phyloP scores from a whole-genome alignment of 2,797 vertebrate species.

The Epinephelus malabaricus region DNA sequence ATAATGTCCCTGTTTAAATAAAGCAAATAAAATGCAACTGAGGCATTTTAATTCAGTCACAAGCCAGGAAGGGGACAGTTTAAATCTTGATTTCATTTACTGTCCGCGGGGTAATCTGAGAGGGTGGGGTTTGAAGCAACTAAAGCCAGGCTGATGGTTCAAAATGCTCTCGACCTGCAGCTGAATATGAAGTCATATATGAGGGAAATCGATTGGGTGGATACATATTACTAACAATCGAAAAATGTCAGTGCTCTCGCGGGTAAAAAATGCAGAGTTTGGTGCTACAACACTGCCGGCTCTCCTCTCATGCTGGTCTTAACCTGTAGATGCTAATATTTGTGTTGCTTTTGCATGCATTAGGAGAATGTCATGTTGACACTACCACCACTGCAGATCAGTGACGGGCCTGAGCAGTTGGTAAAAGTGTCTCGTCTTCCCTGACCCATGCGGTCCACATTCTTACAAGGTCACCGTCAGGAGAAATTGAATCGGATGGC shows the following conservation, averaged over 20 bases:
- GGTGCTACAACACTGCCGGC: not conserved
- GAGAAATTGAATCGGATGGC: slow-evolving; percentile 45
- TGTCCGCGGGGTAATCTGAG: slow-evolving; percentile 21
- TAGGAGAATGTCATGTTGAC: slow-evolving; percentile 75
- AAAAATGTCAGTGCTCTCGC: slow-evolving; percentile 9
- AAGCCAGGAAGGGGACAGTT: slow-evolving; percentile 19
- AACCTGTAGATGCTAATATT: slow-evolving; percentile 46
- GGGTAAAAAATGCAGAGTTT: not conserved
- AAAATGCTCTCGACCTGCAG: slow-evolving; percentile 15
- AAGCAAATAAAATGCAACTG: slow-evolving; percentile 48
- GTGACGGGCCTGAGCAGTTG: slow-evolving; percentile 43
- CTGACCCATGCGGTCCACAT: slow-evolving; percentile 38
- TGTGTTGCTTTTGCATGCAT: slow-evolving; percentile 65
- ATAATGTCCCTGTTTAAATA: slow-evolving; percentile 62
- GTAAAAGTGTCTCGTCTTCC: slow-evolving; percentile 41
- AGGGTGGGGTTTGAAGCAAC: slow-evolving; percentile 21
- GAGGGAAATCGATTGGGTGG: slow-evolving; percentile 31
- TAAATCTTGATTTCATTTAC: slow-evolving; percentile 48
- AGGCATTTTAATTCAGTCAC: slow-evolving; percentile 45
- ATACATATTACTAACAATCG: slow-evolving; percentile 5
- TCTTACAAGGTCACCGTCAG: slow-evolving; percentile 63
- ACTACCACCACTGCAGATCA: slow-evolving; percentile 54
- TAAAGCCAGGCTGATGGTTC: slow-evolving; percentile 12
- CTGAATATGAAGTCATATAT: slow-evolving; percentile 36
- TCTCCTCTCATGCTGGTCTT: slow-evolving; percentile 9